Evolutionary conservation across 2,113 vertebrate species (phyloP), one percentile per base, ranked within the genome.

Genomic region (Seriola aureovittata): DNA sequence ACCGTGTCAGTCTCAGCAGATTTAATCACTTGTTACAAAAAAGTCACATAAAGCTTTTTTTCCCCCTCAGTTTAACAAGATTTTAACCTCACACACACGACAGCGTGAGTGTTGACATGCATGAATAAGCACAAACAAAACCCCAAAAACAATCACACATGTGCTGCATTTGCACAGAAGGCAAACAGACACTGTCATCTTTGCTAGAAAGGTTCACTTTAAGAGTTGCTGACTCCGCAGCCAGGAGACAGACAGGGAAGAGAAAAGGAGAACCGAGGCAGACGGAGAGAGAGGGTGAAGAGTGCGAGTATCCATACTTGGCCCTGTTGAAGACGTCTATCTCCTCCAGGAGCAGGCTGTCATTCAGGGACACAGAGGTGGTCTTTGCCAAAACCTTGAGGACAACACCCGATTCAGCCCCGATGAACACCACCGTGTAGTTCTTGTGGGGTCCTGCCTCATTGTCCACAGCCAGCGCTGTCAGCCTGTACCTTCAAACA

Each of bases 381-480:
- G 97, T 97, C 96, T 99, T 99, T 63, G 97, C 97, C 95, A 99
- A 92, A 88, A 99, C 97, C 94, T 99, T 99, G 86, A 99, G 96
- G 54, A 99, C 93, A 58, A 99, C 90, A 8, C 98, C 98, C 19
- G 97, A 97, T 93, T 99, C 98, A 0, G 98, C 97, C 81, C 98
- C 98, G 70, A 99, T 96, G 77, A 99, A 99, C 79, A 99, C 95
- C 94, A 99, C 96, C 0, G 98, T 99, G 94, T 98, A 96, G 95
- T 99, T 99, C 88, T 97, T 97, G 92, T 96, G 89, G 3, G 98
- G 98, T 57, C 98, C 98, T 0, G 97, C 98, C 1, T 96, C 94
- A 0, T 94, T 97, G 92, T 99, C 98, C 5, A 99, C 96, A 0
- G 97, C 96, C 11, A 99, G 93, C 1, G 97, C 96, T 0, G 97